Conservation (phyloP, 2,888 invertebrate species). For the Nipponacmea schrenckii region DNA sequence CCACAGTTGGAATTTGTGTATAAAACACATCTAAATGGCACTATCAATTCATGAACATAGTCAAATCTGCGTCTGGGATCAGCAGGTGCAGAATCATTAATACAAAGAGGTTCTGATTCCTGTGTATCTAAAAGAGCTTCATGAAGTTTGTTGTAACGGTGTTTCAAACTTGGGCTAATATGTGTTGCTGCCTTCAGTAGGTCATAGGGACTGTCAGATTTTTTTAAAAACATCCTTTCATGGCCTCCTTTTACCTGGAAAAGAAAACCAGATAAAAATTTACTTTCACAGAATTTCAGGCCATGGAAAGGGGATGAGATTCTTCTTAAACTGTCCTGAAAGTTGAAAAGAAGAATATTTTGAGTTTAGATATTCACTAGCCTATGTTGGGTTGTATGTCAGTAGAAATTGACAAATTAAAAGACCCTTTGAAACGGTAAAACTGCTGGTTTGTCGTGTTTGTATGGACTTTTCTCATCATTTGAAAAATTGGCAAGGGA, state of each 20-base stretch:
- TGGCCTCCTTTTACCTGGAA: constrained; percentile 1
- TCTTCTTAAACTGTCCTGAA: too few species aligned
- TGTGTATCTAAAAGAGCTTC: background rate
- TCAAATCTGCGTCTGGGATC: constrained; percentile 18
- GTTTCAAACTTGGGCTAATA: background rate
- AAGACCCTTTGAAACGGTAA: too few species aligned
- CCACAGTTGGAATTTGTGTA: constrained; percentile 9
- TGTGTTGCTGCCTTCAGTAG: background rate
- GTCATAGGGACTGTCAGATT: background rate
- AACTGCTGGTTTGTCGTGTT: too few species aligned
- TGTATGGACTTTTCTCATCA: too few species aligned
- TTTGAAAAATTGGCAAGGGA: too few species aligned
- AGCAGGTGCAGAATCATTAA: constrained; percentile 27
- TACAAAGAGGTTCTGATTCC: constrained; percentile 18
- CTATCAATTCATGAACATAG: constrained; percentile 20
- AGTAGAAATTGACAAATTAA: too few species aligned
- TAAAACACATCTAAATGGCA: constrained; percentile 23
- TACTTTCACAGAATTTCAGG: too few species aligned
- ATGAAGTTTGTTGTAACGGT: background rate
- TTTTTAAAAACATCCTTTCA: background rate
- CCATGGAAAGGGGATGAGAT: too few species aligned
- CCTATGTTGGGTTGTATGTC: too few species aligned
- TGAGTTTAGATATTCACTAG: too few species aligned
- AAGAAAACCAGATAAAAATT: background rate
- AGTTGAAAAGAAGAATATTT: too few species aligned